phyloP scores from a whole-genome alignment of 2,113 vertebrate species.

The Arvicanthis niloticus region DNA sequence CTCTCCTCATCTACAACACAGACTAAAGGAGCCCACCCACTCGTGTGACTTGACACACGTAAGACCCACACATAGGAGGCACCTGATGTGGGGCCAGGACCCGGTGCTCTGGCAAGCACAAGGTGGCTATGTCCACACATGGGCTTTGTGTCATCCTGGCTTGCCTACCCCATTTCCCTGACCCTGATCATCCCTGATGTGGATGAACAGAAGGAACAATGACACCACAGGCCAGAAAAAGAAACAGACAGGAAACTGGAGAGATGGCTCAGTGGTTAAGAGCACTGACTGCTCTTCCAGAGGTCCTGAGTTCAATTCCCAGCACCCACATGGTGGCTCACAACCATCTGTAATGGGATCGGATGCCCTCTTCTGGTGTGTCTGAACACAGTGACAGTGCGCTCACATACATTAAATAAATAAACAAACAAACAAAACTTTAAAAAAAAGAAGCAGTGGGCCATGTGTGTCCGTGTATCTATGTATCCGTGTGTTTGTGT shows the following conservation, averaged over 20 bases:
- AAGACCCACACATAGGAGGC: neutral
- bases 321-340: too few species aligned
- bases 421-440: too few species aligned
- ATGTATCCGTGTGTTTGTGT: neutral
- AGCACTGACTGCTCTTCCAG: too few species aligned
- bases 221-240: neutral
- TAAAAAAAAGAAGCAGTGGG: neutral
- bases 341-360: too few species aligned
- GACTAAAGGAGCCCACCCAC: neutral
- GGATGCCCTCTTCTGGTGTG: too few species aligned
- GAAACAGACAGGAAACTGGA: neutral
- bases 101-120: neutral
- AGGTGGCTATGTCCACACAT: neutral
- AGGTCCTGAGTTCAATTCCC: too few species aligned
- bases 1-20: neutral
- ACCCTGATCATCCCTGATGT: rapidly evolving
- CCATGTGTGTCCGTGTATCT: too few species aligned
- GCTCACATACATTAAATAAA: too few species aligned
- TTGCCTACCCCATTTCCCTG: neutral
- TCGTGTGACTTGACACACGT: neutral
- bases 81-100: neutral
- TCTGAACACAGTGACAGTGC: too few species aligned
- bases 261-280: too few species aligned
- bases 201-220: neutral
- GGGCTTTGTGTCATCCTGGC: neutral